These are phyloP conservation scores for Brachyrhaphis roseni DNA, from an alignment of 2,797 vertebrate species.

Conservation along the genomic window DNA sequence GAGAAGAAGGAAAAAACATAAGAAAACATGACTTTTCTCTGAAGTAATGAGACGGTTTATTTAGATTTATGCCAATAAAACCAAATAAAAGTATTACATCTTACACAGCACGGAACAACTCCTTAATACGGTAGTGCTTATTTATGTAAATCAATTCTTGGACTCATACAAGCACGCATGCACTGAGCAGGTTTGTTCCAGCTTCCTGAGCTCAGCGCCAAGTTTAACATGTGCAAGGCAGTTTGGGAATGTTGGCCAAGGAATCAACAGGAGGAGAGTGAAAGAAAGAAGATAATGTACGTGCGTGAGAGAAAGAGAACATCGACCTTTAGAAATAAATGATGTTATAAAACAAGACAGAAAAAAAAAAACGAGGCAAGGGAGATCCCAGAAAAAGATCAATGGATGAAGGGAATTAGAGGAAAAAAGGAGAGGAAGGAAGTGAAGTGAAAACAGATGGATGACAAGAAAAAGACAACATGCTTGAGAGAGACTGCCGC, in stretches of 20 bases:
- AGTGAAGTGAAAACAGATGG: conserved; percentile 40
- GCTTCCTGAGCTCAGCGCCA: conserved; percentile 30
- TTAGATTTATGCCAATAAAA: conserved; percentile 8
- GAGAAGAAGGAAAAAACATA: not conserved
- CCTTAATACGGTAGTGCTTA: conserved; percentile 21
- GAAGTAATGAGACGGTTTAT: not conserved
- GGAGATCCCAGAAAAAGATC: conserved; percentile 13
- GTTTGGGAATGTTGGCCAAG: conserved; percentile 20
- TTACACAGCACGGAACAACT: conserved; percentile 3
- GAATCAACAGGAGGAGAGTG: conserved; percentile 19
- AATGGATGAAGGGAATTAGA: conserved; percentile 12
- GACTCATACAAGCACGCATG: not conserved
- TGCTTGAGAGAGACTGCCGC: conserved; percentile 37
- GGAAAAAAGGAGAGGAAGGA: conserved; percentile 5
- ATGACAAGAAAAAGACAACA: conserved; percentile 33
- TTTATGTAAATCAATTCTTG: conserved; percentile 7
- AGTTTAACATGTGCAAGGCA: conserved; percentile 48
- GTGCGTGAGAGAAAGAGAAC: conserved; percentile 21
- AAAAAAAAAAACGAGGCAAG: conserved; percentile 13
- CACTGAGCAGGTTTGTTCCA: conserved; percentile 27
- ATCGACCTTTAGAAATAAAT: conserved; percentile 31
- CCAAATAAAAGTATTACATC: conserved; percentile 5
- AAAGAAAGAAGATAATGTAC: conserved; percentile 24
- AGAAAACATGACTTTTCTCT: not conserved
- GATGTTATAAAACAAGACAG: conserved; percentile 28